Evolutionary conservation across 2,888 invertebrate genomes (phyloP), one percentile per base, ranked within the genome.

Genomic region (Philopedon plagiatum): DNA sequence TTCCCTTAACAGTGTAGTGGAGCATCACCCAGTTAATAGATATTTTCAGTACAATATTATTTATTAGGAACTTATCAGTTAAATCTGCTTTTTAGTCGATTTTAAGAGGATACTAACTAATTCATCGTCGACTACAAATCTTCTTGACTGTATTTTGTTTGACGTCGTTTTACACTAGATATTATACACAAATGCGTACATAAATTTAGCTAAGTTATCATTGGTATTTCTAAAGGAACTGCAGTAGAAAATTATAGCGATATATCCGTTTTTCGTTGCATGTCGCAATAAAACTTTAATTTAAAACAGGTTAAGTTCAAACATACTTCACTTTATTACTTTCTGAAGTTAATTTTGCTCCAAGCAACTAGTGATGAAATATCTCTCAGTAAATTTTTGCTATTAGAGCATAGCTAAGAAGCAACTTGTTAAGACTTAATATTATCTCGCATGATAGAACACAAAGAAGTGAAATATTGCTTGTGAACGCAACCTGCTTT

Each of bases 311-410:
- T 34, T 37, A 18, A 39, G 19, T 57, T 57, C 57, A 57, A 13
- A 34, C 32, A 57, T 34, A 57, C 19, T 57, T 57, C n/a, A 18
- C 57, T 37, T 57, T 57, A 57, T 57, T 37, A 57, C 37, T 37
- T 57, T 57, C 23, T 57, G 1, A 57, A 37, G 21, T 57, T 34
- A 57, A 57, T 63, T 51, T 63, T 34, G 34, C 49, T 21, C 19
- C n/a, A 37, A 63, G 62, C 62, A 63, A 63, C 62, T 63, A 51
- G 62, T 51, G 62, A 63, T 63, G 19, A 49, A 49, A 49, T 49
- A 49, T 49, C 13, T 49, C 13, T 26, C 7, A 49, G 49, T 49
- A 49, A n/a, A 49, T 49, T 49, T 49, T 49, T 49, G 13, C 5
- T 13, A 49, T 49, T 49, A 49, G 26, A 49, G 26, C 13, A 49